phyloP scores from a whole-genome alignment of 37 sponge, comb jelly and placozoan genomes.

The Axinella damicornis region DNA sequence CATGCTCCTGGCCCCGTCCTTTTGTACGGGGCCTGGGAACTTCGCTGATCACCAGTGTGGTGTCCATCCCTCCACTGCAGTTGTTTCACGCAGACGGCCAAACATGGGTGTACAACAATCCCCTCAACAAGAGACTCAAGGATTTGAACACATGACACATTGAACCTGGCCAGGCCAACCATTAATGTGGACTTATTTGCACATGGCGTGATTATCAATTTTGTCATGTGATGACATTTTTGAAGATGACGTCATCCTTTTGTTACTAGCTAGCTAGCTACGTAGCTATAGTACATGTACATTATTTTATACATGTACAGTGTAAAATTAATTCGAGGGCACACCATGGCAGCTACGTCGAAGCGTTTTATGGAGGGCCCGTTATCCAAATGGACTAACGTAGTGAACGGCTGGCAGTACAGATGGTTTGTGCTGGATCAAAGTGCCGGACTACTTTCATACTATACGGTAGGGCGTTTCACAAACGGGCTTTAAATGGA shows the following conservation, averaged over 20 bases:
- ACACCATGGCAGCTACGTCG: neutral
- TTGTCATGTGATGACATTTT: too few species aligned
- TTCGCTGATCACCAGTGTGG: too few species aligned
- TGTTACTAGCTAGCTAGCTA: too few species aligned
- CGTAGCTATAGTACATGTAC: too few species aligned
- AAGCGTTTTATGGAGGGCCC: slow-evolving; percentile 89
- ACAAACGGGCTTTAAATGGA: neutral
- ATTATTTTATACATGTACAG: too few species aligned
- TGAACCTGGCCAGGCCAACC: too few species aligned
- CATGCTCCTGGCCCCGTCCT: too few species aligned
- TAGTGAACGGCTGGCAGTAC: slow-evolving; percentile 98
- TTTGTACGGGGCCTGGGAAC: too few species aligned
- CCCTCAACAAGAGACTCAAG: slow-evolving; percentile 24
- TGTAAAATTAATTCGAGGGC: too few species aligned
- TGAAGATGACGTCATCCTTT: too few species aligned
- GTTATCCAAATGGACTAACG: slow-evolving; percentile 98
- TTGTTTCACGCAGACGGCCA: slow-evolving; percentile 77
- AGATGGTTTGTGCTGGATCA: slow-evolving; percentile 98
- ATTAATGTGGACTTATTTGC: too few species aligned
- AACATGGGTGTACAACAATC: slow-evolving; percentile 72
- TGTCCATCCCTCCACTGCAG: neutral
- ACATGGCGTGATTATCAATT: too few species aligned
- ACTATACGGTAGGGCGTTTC: slow-evolving; percentile 81
- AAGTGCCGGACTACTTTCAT: slow-evolving; percentile 86
- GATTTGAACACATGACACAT: neutral